phyloP scores from a whole-genome alignment of 2,888 invertebrate species.

The Cantharis lateralis region DNA sequence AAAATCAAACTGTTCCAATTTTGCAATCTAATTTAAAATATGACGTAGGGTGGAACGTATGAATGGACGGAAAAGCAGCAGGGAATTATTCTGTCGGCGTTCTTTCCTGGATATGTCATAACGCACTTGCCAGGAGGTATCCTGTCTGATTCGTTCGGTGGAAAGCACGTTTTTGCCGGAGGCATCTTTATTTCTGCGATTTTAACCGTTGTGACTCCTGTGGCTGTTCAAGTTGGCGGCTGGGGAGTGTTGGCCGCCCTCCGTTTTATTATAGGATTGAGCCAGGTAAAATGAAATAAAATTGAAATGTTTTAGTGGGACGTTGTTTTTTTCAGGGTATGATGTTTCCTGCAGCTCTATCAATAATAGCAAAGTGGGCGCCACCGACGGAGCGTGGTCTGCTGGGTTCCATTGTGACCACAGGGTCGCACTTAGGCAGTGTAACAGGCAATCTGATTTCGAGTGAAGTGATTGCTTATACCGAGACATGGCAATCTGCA shows the following conservation, averaged over 20 bases:
- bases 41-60: conserved; percentile 35
- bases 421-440: conserved; percentile 61
- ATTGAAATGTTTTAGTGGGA: too few species aligned
- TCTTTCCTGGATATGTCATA: conserved; percentile 82
- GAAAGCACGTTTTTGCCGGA: conserved; percentile 77
- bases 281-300: too few species aligned
- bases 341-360: conserved; percentile 65
- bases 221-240: conserved; percentile 67
- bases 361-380: conserved; percentile 64
- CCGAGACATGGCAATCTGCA: conserved; percentile 61
- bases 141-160: conserved; percentile 76
- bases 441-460: conserved; percentile 19
- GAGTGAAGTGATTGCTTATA: conserved; percentile 48
- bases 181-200: conserved; percentile 78
- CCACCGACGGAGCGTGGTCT: conserved; percentile 62
- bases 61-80: conserved; percentile 72
- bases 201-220: conserved; percentile 75
- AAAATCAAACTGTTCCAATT: neutral
- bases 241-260: conserved; percentile 70
- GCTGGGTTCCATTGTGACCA: conserved; percentile 64
- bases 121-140: conserved; percentile 80
- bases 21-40: neutral
- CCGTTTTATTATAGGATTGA: conserved; percentile 72
- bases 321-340: conserved; percentile 57
- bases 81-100: conserved; percentile 75